A percentile compares a stretch with the other conserved stretches of the same genome.
Evolutionary conservation across 2,888 invertebrate species (phyloP).

Genomic region (Drosophila borealis): DNA sequence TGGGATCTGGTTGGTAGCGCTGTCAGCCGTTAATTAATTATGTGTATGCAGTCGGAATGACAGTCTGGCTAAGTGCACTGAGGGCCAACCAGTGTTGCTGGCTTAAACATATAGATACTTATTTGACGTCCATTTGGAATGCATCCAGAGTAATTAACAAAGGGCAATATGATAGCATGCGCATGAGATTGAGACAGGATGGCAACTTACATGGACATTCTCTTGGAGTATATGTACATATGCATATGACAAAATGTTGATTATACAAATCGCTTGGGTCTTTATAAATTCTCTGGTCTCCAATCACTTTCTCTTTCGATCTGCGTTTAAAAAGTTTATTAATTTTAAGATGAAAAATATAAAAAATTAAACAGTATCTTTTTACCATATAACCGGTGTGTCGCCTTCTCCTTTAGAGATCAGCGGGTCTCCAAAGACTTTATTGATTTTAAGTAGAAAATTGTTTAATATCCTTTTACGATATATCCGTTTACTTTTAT

Average conservation of each 20-base stretch:
- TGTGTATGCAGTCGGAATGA: constrained; percentile 73
- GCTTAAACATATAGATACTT: constrained; percentile 6
- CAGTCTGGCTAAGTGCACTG: constrained; percentile 65
- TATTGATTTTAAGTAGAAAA: no score
- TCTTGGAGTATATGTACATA: background rate
- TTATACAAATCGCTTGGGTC: background rate
- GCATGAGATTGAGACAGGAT: constrained; percentile 12
- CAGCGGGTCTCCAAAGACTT: no score
- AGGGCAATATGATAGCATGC: constrained; percentile 25
- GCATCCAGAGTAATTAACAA: constrained; percentile 48
- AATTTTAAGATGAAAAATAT: no score
- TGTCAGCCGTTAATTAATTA: constrained; percentile 76
- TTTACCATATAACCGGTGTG: background rate
- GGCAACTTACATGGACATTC: constrained; percentile 1
- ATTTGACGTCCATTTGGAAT: constrained; percentile 17
- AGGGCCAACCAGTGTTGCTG: constrained; percentile 18
- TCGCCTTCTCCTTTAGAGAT: no score
- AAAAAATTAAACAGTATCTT: no score
- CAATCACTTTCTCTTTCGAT: no score
- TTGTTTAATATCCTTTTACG: background rate
- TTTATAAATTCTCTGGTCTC: no score
- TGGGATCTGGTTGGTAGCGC: constrained; percentile 41
- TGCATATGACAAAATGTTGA: background rate
- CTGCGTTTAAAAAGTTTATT: no score
- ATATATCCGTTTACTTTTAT: background rate